phyloP scores from a whole-genome alignment of 2,888 invertebrate genomes.

The Cosmopolites sordidus region DNA sequence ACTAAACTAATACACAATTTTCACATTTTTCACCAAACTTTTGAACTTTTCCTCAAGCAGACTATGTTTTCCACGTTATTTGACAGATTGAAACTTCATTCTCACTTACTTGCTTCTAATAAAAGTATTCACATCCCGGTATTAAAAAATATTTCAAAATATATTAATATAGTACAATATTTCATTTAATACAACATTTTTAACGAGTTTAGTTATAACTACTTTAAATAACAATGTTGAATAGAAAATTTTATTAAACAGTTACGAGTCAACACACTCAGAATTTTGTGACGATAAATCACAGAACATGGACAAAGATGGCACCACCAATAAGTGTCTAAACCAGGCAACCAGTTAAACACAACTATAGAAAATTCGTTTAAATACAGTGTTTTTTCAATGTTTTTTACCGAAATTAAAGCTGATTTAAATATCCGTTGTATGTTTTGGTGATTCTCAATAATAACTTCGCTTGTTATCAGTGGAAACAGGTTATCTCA shows the following conservation, averaged over 20 bases:
- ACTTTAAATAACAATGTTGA: no score
- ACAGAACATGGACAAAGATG: constrained; percentile 2
- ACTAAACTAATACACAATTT: constrained; percentile 9
- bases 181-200: no score
- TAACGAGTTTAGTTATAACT: no score
- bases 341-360: constrained; percentile 11
- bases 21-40: constrained; percentile 34
- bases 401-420: constrained; percentile 10
- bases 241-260: no score
- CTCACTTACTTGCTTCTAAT: constrained; percentile 6
- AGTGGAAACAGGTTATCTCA: constrained; percentile 13
- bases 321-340: not conserved
- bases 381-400: constrained; percentile 10
- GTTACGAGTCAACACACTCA: no score
- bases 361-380: constrained; percentile 4
- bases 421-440: not conserved
- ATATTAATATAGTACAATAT: no score
- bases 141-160: no score
- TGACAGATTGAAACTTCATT: constrained; percentile 32
- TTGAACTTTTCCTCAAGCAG: constrained; percentile 33
- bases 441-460: not conserved
- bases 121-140: no score
- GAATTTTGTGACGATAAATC: not conserved
- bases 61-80: constrained; percentile 37
- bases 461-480: constrained; percentile 4